Evolutionary conservation across 2,113 vertebrate species (phyloP).

Genomic region (Empidonax alnorum): DNA sequence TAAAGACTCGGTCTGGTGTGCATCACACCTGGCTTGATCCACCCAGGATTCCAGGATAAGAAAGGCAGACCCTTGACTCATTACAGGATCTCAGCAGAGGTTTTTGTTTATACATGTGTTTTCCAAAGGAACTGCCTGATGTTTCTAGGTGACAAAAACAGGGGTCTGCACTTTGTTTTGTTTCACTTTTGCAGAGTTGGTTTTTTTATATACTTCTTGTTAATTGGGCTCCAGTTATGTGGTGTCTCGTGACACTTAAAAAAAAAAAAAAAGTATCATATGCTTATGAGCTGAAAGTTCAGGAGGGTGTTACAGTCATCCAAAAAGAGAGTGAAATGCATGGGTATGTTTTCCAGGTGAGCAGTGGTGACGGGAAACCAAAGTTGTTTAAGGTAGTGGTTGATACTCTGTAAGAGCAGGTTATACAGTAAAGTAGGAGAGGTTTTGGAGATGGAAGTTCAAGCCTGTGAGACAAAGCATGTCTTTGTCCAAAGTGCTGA

Average conservation of each 20-base stretch:
- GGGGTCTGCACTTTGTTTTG: not conserved
- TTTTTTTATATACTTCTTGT: not conserved
- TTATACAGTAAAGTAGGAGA: not conserved
- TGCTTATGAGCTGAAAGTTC: not conserved
- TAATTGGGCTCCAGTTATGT: not conserved
- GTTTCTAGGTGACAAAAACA: not conserved
- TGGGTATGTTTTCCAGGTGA: not conserved
- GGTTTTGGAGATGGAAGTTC: not conserved
- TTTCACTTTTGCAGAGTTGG: not conserved
- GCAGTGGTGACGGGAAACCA: not conserved
- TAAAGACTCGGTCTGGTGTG: not conserved
- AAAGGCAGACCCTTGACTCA: not conserved
- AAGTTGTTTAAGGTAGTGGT: not conserved
- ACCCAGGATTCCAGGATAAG: not conserved
- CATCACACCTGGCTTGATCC: not conserved
- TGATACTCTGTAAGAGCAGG: not conserved
- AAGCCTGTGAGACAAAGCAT: not conserved
- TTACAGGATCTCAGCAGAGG: not conserved
- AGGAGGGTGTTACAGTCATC: not conserved
- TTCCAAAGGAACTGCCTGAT: not conserved
- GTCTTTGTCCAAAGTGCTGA: not conserved
- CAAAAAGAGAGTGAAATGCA: not conserved
- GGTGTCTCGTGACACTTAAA: not conserved
- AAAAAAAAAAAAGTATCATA: too few species aligned
- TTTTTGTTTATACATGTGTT: not conserved